Evolutionary conservation across 1,140 invertebrate genomes (phyloP), one percentile per base, ranked within the genome.

Genomic region (Harpegnathos saltator): DNA sequence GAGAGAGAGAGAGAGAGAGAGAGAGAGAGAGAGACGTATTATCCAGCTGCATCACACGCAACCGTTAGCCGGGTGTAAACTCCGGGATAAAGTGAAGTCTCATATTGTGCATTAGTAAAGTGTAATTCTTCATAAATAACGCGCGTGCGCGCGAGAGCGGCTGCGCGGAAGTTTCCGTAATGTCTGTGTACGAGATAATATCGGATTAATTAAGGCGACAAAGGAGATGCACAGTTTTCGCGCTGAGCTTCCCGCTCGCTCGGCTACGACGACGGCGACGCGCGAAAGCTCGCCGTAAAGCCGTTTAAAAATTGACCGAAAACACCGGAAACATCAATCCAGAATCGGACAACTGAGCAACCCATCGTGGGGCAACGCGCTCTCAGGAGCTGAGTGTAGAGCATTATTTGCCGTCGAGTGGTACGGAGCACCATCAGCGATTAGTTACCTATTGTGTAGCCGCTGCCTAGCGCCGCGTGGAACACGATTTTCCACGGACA

Each of bases 1-100:
- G n/a, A n/a, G n/a, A n/a, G n/a, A n/a, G n/a, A n/a, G n/a, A n/a
- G n/a, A n/a, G n/a, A n/a, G n/a, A n/a, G n/a, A n/a, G n/a, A n/a
- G n/a, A n/a, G n/a, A n/a, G n/a, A n/a, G n/a, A n/a, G n/a, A n/a
- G n/a, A 65, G 71, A 82, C 74, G 68, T 74, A 75, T 75, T 75
- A 44, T 75, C 59, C 17, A 63, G 24, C 38, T 74, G 29, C 73
- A 33, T 65, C 26, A 65, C 26, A 65, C 26, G 73, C 44, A 50
- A 65, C n/a, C 48, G 52, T 75, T 54, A 75, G 5, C 65, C 73
- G 44, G 15, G 59, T n/a, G n/a, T 65, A 75, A 75, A 65, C 48
- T 33, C 3, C 7, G 22, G 24, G 50, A 81, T 73, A 61, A 81
- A 81, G 73, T 73, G 48, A 59, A 81, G 59, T 81, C 72, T 72